Conservation (phyloP, 2,113 vertebrate genomes). For the Tychaedon coryphoeus region DNA sequence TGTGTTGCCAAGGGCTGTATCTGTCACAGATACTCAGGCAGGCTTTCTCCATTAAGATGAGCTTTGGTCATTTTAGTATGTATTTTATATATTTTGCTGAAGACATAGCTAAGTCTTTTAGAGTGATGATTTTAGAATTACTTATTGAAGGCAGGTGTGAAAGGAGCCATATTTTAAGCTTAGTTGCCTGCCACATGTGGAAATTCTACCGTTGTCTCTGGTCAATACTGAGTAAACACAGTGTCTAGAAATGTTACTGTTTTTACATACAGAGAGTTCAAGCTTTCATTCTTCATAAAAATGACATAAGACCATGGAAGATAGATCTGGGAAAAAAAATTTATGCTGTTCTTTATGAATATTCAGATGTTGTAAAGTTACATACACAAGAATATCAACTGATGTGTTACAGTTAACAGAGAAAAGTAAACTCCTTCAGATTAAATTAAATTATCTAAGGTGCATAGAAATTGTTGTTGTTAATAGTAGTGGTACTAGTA, state of each 20-base stretch:
- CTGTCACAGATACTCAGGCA: not conserved
- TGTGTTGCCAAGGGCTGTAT: not conserved
- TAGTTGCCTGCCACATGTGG: accelerated
- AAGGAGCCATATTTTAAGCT: not conserved
- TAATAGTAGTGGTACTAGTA: not conserved
- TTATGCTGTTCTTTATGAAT: not conserved
- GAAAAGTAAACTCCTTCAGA: not conserved
- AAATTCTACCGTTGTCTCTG: not conserved
- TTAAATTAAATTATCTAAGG: not conserved
- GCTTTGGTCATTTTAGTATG: not conserved
- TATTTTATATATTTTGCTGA: not conserved
- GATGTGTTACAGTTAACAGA: not conserved
- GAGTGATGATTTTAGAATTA: not conserved
- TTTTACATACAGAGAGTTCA: not conserved
- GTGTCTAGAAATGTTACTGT: not conserved
- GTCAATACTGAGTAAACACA: not conserved
- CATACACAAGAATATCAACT: not conserved
- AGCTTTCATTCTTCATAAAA: not conserved
- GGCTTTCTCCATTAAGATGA: not conserved
- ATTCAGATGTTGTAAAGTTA: not conserved
- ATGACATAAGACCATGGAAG: not conserved
- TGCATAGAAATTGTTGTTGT: not conserved
- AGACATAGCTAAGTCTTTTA: not conserved
- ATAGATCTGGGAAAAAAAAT: not conserved
- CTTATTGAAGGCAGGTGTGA: not conserved